A percentile compares a stretch with the other conserved stretches of the same genome.
These are phyloP conservation scores for Electrophaes corylata DNA, from an alignment of 2,888 invertebrate species.

Conservation along the genomic window DNA sequence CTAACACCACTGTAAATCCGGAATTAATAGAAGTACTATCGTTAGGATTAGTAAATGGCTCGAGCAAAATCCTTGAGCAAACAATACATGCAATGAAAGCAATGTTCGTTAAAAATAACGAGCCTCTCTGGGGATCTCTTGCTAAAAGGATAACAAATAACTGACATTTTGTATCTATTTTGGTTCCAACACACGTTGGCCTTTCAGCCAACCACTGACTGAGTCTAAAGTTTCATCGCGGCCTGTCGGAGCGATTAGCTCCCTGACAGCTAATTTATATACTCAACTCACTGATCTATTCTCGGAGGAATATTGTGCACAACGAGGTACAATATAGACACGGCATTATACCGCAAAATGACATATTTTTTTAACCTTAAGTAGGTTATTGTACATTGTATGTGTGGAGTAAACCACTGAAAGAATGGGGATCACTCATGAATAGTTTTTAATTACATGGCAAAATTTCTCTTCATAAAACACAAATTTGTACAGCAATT, in stretches of 20 bases:
- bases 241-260: conserved; percentile 82
- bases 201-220: conserved; percentile 78
- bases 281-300: conserved; percentile 82
- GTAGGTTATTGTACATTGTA: too few species aligned
- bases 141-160: conserved; percentile 77
- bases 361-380: too few species aligned
- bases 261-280: conserved; percentile 83
- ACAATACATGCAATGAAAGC: conserved; percentile 50
- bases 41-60: conserved; percentile 42
- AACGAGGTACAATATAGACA: conserved; percentile 49
- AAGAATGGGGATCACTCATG: too few species aligned
- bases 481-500: too few species aligned
- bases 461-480: too few species aligned
- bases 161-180: conserved; percentile 75
- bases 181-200: conserved; percentile 61
- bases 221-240: conserved; percentile 82
- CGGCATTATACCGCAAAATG: conserved; percentile 39
- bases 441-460: too few species aligned
- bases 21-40: conserved; percentile 24
- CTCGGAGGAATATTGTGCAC: conserved; percentile 61
- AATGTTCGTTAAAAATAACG: conserved; percentile 67
- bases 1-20: not conserved
- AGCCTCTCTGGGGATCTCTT: conserved; percentile 51
- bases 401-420: too few species aligned
- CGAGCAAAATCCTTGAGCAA: conserved; percentile 54